Conservation (phyloP, 2,113 vertebrate genomes). For the Gallinago undulata region DNA sequence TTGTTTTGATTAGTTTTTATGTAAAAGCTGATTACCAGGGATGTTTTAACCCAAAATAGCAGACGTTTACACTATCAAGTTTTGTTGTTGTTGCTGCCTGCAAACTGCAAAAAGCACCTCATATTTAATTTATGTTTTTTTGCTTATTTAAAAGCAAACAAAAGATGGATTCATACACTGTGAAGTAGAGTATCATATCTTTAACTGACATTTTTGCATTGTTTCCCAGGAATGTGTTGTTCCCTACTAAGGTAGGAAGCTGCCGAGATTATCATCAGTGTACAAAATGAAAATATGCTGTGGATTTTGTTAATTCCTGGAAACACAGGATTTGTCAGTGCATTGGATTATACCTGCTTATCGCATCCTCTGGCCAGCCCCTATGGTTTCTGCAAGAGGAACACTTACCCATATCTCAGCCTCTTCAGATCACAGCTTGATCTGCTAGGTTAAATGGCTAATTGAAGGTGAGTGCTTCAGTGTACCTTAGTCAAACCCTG, state of each 20-base stretch:
- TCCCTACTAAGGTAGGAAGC: neutral
- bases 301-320: neutral
- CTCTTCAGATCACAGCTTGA: slow-evolving; percentile 34
- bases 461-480: slow-evolving; percentile 11
- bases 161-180: neutral
- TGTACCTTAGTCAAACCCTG: slow-evolving; percentile 12
- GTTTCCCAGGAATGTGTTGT: neutral
- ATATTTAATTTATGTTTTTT: slow-evolving; percentile 12
- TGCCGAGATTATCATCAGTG: neutral
- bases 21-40: neutral
- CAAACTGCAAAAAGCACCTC: neutral
- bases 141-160: neutral
- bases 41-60: neutral
- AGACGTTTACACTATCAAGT: neutral
- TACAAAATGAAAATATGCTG: neutral
- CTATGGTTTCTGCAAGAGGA: neutral
- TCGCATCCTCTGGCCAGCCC: neutral
- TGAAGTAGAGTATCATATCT: neutral
- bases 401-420: neutral
- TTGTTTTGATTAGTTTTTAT: neutral
- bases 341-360: neutral
- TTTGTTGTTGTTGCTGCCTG: neutral
- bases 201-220: neutral
- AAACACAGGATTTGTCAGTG: neutral
- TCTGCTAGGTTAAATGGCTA: slow-evolving; percentile 29